Evolutionary conservation across 2,888 invertebrate species (phyloP).

Genomic region (Hirtodrosophila alboralis): DNA sequence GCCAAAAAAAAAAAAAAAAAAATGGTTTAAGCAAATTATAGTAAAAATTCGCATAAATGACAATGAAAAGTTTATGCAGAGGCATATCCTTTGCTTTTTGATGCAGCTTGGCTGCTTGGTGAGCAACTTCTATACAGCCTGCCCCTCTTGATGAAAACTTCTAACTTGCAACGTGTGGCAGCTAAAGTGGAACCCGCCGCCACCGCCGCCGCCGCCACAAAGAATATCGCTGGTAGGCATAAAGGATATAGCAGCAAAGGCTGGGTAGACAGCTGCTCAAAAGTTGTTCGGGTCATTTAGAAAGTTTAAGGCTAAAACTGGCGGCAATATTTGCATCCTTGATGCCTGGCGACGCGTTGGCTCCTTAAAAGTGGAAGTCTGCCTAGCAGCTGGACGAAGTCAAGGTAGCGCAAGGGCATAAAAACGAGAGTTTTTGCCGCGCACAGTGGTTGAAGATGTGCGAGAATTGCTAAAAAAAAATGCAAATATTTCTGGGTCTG

Average conservation of each 20-base stretch:
- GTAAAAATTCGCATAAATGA: constrained; percentile 66
- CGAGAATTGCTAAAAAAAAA: too few species aligned
- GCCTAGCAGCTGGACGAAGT: constrained; percentile 43
- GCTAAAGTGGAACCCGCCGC: neutral
- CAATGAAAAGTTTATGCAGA: constrained; percentile 52
- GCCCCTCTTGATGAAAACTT: constrained; percentile 58
- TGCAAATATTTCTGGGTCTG: too few species aligned
- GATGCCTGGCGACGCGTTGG: constrained; percentile 48
- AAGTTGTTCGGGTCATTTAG: constrained; percentile 74
- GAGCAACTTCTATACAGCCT: constrained; percentile 34
- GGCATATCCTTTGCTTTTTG: constrained; percentile 34
- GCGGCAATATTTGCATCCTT: constrained; percentile 47
- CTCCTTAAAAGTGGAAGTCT: constrained; percentile 37
- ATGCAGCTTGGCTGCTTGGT: constrained; percentile 29
- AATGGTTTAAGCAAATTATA: constrained; percentile 64
- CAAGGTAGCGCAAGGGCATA: constrained; percentile 28
- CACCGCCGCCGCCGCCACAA: too few species aligned
- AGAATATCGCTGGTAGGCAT: too few species aligned
- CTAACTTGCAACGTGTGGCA: constrained; percentile 53
- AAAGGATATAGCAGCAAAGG: too few species aligned
- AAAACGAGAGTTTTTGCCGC: constrained; percentile 29
- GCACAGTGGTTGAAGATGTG: constrained; percentile 23
- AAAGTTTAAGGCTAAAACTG: constrained; percentile 70
- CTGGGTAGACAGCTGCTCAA: constrained; percentile 66
- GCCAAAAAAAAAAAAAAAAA: too few species aligned